These are phyloP conservation scores for Drosophila quinaria DNA, from an alignment of 2,888 invertebrate species.

Conservation along the genomic window DNA sequence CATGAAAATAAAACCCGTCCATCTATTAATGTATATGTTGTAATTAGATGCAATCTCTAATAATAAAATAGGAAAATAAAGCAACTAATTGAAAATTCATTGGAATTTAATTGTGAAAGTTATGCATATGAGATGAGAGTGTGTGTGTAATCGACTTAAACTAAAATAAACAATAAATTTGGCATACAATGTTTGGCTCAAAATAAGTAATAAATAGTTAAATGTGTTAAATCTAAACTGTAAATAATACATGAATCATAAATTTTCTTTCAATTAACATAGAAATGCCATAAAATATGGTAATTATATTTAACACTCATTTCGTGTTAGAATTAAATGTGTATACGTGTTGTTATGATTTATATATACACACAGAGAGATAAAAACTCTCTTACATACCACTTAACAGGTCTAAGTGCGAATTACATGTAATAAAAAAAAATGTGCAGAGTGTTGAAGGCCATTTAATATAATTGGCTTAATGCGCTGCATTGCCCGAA, in stretches of 20 bases:
- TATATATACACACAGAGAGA: conserved; percentile 9
- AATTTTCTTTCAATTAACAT: conserved; percentile 39
- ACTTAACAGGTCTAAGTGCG: conserved; percentile 11
- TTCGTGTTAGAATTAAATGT: conserved; percentile 39
- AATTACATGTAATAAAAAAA: not conserved
- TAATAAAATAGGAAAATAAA: not conserved
- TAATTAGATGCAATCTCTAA: not conserved
- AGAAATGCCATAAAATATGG: conserved; percentile 39
- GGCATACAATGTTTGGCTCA: conserved; percentile 2
- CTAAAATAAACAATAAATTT: conserved; percentile 38
- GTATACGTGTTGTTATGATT: conserved; percentile 29
- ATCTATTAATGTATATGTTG: not conserved
- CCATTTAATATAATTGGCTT: conserved; percentile 42
- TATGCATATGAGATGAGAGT: not conserved
- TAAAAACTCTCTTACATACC: not conserved
- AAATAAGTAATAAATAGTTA: conserved; percentile 31
- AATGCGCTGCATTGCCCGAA: conserved; percentile 21
- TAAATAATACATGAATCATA: conserved; percentile 39
- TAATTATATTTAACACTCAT: conserved; percentile 37
- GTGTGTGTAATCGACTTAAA: conserved; percentile 13
- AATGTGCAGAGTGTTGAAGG: conserved; percentile 4
- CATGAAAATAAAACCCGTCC: not conserved
- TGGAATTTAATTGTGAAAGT: conserved; percentile 7
- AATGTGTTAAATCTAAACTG: conserved; percentile 32
- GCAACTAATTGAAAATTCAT: conserved; percentile 6